Evolutionary conservation across 2,888 invertebrate species (phyloP).

Genomic region (Chaetogeoica ovagalla): DNA sequence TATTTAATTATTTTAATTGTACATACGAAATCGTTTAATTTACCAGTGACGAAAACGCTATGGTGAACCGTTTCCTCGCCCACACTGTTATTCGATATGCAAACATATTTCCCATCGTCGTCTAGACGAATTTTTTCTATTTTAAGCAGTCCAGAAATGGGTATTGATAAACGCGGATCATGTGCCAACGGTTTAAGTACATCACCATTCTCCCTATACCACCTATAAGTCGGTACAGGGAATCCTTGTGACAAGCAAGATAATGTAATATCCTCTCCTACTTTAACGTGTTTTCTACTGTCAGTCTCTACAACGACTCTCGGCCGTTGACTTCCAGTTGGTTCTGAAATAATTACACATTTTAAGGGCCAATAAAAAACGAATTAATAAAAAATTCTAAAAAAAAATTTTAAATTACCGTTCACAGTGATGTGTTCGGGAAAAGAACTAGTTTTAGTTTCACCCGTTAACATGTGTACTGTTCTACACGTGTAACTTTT

Average conservation of each 20-base stretch:
- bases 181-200: conserved; percentile 71
- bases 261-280: conserved; percentile 74
- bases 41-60: conserved; percentile 76
- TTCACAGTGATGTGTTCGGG: conserved; percentile 72
- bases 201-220: conserved; percentile 76
- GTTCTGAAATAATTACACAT: conserved; percentile 63
- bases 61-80: conserved; percentile 80
- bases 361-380: neutral
- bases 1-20: conserved; percentile 1
- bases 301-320: conserved; percentile 74
- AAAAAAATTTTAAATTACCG: conserved; percentile 57
- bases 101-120: conserved; percentile 85
- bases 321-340: conserved; percentile 76
- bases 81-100: conserved; percentile 87
- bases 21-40: conserved; percentile 50
- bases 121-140: conserved; percentile 71
- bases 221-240: conserved; percentile 79
- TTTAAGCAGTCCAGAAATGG: conserved; percentile 69
- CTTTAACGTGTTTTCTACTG: conserved; percentile 68
- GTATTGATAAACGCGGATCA: conserved; percentile 66
- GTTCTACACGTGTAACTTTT: conserved; percentile 81
- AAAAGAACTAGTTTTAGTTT: conserved; percentile 70
- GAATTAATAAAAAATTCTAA: neutral
- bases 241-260: conserved; percentile 81
- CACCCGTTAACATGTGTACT: conserved; percentile 76